These are phyloP conservation scores for Ornithorhynchus anatinus DNA, from an alignment of 2,113 vertebrate genomes.

Conservation along the genomic window DNA sequence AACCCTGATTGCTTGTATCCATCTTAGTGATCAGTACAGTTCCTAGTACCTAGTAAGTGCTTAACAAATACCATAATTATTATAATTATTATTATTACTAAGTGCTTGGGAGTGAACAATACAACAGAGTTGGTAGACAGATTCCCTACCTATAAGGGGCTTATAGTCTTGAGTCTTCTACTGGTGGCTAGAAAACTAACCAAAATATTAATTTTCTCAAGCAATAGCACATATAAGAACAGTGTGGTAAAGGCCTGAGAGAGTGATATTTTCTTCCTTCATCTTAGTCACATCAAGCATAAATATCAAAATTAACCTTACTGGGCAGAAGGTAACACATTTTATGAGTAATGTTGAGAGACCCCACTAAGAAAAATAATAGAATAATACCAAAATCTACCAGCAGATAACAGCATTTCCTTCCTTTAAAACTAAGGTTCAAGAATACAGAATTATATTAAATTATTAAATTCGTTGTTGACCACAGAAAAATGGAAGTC, in stretches of 20 bases:
- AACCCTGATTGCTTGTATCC: too few relatives aligned
- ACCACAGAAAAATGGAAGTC: conserved; percentile 31
- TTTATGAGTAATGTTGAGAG: neutral
- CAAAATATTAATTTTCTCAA: conserved; percentile 7
- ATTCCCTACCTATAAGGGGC: too few relatives aligned
- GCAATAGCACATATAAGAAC: neutral
- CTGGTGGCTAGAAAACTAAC: neutral
- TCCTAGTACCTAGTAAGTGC: too few relatives aligned
- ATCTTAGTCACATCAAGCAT: neutral
- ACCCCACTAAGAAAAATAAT: neutral
- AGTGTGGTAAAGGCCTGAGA: neutral
- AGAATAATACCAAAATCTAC: neutral
- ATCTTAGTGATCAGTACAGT: too few relatives aligned
- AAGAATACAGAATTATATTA: conserved; percentile 16
- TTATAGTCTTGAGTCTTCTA: too few relatives aligned
- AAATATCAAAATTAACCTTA: conserved; percentile 1
- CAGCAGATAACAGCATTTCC: neutral
- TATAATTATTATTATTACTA: too few relatives aligned
- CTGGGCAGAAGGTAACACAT: neutral
- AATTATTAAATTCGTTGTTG: conserved; percentile 32
- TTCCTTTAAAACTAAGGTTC: neutral
- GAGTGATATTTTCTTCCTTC: neutral
- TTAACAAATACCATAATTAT: too few relatives aligned
- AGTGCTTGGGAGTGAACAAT: too few relatives aligned
- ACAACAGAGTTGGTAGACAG: too few relatives aligned